Evolutionary conservation across 1,140 invertebrate genomes (phyloP), one percentile per base, ranked within the genome.

Genomic region (Acromyrmex heyeri): DNA sequence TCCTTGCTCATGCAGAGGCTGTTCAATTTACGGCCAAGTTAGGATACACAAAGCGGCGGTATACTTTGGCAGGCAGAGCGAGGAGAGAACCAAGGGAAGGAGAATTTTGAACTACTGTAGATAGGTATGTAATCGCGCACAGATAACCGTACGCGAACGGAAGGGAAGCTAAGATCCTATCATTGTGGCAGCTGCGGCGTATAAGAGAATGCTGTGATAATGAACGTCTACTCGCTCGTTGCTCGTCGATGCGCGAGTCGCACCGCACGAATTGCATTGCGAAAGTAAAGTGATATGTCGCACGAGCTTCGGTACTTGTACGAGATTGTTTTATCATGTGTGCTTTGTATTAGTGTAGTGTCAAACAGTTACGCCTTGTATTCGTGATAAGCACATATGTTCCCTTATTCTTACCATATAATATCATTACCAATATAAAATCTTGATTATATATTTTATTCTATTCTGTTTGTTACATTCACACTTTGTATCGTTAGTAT

Each of bases 11-110:
- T 44, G 24, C n/a, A 24, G 55, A 85, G 61, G 69, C 79, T 62
- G 82, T 87, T 88, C 87, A 87, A 91, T 91, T 91, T 89, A 91
- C 78, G 86, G n/a, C 65, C 82, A 89, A 86, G 86, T 87, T 87
- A 79, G 70, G 62, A 79, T 82, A 59, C 83, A 87, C 77, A 91
- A 86, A 87, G 81, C 78, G 67, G 48, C 61, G 50, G 14, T n/a
- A 62, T 62, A 57, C 65, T 70, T 57, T 18, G 76, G 69, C 38
- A 61, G 75, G 18, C 21, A 21, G n/a, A 73, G n/a, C 18, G 16
- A 77, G 7, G n/a, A 30, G 59, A n/a, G 73, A 59, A 21, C 14
- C 59, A n/a, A 48, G 10, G 30, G 61, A 61, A 34, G 27, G 38
- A 21, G 57, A 21, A 75, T 88, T 79, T 73, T 87, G 61, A 78